Evolutionary conservation across 1,140 invertebrate species (phyloP), one percentile per base, ranked within the genome.

Genomic region (Calosoma granatense): DNA sequence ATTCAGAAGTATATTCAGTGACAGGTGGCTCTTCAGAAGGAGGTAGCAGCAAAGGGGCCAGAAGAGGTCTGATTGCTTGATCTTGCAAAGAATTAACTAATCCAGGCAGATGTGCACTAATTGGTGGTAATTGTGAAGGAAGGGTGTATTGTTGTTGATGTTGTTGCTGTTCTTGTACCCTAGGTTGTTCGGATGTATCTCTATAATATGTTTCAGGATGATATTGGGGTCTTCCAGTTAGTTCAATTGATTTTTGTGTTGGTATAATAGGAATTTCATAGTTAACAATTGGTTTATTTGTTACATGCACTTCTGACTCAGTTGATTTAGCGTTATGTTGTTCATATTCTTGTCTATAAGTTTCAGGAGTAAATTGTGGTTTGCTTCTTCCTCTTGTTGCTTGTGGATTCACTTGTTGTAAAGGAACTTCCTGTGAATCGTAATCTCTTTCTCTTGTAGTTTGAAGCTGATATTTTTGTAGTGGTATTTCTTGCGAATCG

Each of bases 11-110:
- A 60, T 63, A 61, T 65, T 65, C 59, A 36, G 59, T 12, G 54
- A 53, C 20, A 57, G 39, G 21, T n/a, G n/a, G n/a, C 43, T 54
- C 15, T 21, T 51, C 52, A 12, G 59, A 60, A 2, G 59, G 22
- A 21, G 56, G 56, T 20, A 58, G 43, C n/a, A 58, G 43, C 26
- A 64, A 63, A 3, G 69, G 67, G 12, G 60, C 57, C 39, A 70
- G 47, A 23, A 71, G 55, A 23, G 67, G 62, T 53, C 66, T 55
- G 20, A 71, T 61, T 22, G 65, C 60, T 64, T 65, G 68, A 52
- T 83, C 80, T 58, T 81, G 67, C 17, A 84, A 67, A 11, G 80
- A 77, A 63, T 82, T 84, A 0, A 82, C 77, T 19, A 82, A 63
- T 1, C 78, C 78, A 9, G 79, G 78, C 22, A 82, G 67, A 55